Evolutionary conservation across 2,113 vertebrate species (phyloP), one percentile per base, ranked within the genome.

Genomic region (Xenopus laevis): DNA sequence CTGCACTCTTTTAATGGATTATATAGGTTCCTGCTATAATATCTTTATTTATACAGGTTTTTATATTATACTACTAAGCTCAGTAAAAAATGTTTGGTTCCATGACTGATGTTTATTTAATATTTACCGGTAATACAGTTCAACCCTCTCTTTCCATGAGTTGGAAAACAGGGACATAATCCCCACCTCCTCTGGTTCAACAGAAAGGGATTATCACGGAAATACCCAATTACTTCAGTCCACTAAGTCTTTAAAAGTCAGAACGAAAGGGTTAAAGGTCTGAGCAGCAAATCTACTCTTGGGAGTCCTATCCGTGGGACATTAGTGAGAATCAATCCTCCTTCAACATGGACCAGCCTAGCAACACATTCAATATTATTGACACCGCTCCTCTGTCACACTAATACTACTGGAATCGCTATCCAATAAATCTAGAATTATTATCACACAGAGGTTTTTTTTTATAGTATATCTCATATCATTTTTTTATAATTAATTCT

Each of bases 321-420:
- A 74, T 74, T 74, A 67, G 68, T 55, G 53, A 65, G 59, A 74
- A 74, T 74, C 72, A 74, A 74, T 74, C 65, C 65, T 67, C 44
- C 64, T 67, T 68, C 21, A 53, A 74, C 72, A 74, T 65, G 18
- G 64, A 67, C 64, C 47, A 66, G 64, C 72, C 68, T 68, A 74
- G 65, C 72, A 74, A 74, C 72, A 74, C 72, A 74, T 73, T 66
- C 71, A 65, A 65, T 57, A 63, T 45, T 58, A 52, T 4, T 27
- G 23, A 67, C 72, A 74, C 67, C 60, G 72, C 63, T 27, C 68
- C 64, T 47, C 64, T 55, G 67, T 65, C 67, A 67, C 72, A 67
- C 72, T 55, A 53, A 67, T 17, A 47, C 72, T 60, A 67, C 72
- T 68, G 72, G 68, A 67, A 58, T 53, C 65, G 72, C 55, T 74